Evolutionary conservation across 2,888 invertebrate species (phyloP).

Genomic region (Zelleria hepariella): DNA sequence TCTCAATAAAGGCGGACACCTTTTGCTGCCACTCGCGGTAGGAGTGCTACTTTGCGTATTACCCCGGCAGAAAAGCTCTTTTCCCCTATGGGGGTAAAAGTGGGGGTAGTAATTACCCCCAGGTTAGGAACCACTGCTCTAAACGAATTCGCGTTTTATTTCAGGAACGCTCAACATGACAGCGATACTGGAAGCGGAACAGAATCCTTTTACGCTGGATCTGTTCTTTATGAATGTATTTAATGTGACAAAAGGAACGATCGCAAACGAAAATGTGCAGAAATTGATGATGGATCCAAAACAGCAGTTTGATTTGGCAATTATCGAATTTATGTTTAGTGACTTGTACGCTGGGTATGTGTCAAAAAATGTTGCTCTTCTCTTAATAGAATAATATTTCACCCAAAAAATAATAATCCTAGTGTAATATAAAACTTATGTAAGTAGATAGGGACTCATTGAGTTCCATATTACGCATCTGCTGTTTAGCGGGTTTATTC

Average conservation of each 20-base stretch:
- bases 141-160: not conserved
- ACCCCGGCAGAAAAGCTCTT: not conserved
- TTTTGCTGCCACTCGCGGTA: no score
- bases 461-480: no score
- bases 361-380: no score
- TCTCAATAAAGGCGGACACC: no score
- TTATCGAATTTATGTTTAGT: constrained; percentile 40
- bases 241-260: constrained; percentile 13
- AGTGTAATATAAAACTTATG: no score
- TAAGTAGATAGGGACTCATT: no score
- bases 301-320: constrained; percentile 31
- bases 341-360: constrained; percentile 32
- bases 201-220: constrained; percentile 7
- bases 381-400: no score
- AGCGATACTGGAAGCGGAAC: constrained; percentile 19
- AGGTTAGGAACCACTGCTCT: not conserved
- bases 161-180: not conserved
- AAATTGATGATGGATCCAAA: constrained; percentile 26
- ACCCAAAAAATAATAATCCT: no score
- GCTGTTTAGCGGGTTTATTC: no score
- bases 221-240: constrained; percentile 15
- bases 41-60: no score
- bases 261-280: constrained; percentile 23
- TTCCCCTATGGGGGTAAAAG: no score
- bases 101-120: not conserved